A percentile compares a stretch with the other conserved stretches of the same genome.
phyloP scores from a whole-genome alignment of 2,888 invertebrate species.

The Pseudolycoriella hygida region DNA sequence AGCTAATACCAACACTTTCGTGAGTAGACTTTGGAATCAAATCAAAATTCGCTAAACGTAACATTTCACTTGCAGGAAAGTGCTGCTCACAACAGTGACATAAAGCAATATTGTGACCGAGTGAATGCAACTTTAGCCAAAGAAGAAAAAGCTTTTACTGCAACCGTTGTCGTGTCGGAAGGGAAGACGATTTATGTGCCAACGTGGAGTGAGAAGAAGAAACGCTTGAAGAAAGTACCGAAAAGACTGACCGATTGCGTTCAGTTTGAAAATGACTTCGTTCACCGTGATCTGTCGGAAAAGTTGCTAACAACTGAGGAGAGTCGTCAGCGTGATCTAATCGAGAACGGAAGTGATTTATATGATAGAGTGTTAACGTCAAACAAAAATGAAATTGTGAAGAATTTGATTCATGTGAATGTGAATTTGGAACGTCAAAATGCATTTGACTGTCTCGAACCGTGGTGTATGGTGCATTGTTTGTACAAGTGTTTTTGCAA shows the following conservation, averaged over 20 bases:
- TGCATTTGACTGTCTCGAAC: slow-evolving; percentile 30
- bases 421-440: slow-evolving; percentile 7
- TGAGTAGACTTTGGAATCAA: neutral
- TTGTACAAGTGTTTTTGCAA: slow-evolving; percentile 48
- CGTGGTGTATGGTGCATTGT: slow-evolving; percentile 47
- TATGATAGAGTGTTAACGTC: neutral
- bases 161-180: slow-evolving; percentile 46
- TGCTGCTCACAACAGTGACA: slow-evolving; percentile 20
- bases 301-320: slow-evolving; percentile 10
- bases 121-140: slow-evolving; percentile 38
- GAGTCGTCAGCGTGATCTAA: neutral
- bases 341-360: neutral
- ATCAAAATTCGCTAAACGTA: neutral
- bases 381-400: neutral
- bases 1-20: neutral
- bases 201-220: slow-evolving; percentile 29
- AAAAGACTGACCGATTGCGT: slow-evolving; percentile 41
- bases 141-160: slow-evolving; percentile 53
- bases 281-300: slow-evolving; percentile 8
- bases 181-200: slow-evolving; percentile 43
- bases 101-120: slow-evolving; percentile 23
- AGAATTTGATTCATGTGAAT: neutral
- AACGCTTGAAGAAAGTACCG: slow-evolving; percentile 39
- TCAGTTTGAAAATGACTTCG: neutral
- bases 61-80: neutral